Evolutionary conservation across 2,113 vertebrate genomes (phyloP), one percentile per base, ranked within the genome.

Genomic region (Triplophysa rosa): DNA sequence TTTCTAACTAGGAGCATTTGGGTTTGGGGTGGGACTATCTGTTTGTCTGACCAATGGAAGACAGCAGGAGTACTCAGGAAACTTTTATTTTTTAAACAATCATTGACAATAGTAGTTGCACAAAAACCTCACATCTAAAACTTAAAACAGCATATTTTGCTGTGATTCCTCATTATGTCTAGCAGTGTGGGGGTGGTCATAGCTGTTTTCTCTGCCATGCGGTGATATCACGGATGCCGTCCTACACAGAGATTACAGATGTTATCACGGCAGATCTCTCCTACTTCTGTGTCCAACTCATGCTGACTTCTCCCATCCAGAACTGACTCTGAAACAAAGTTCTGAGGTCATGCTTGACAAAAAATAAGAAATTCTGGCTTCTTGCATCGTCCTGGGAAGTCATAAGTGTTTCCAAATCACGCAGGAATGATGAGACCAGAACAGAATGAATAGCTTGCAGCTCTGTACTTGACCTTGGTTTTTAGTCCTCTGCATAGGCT

Each of bases 241-340:
- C 79, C 79, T 71, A 84, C 71, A 65, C 82, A 72, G 37, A 23
- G n/a, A 81, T 79, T 66, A 42, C 49, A 66, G 75, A 61, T 63
- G 40, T 59, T 74, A 75, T 37, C n/a, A 66, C 8, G 4, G 54
- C 26, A 33, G 49, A 79, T 74, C 61, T 79, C 76, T 59, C 71
- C 76, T 65, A 81, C 58, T 76, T 85, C 81, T 75, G 59, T 52
- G 69, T 37, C 70, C 37, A 72, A 52, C 72, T 67, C 21, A 42
- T 37, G 13, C 40, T 77, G 70, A 37, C 52, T 42, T 62, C 9
- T 61, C 70, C 52, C 29, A 56, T 26, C 33, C 49, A 76, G 19
- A 75, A 49, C 52, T n/a, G 17, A 17, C 42, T 29, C 59, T 10
- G 23, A 79, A 29, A 21, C 47, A 52, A 69, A 33, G 21, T 33